A percentile compares a stretch with the other conserved stretches of the same genome.
Evolutionary conservation across 2,888 invertebrate genomes (phyloP).

Genomic region (Rotaria socialis): DNA sequence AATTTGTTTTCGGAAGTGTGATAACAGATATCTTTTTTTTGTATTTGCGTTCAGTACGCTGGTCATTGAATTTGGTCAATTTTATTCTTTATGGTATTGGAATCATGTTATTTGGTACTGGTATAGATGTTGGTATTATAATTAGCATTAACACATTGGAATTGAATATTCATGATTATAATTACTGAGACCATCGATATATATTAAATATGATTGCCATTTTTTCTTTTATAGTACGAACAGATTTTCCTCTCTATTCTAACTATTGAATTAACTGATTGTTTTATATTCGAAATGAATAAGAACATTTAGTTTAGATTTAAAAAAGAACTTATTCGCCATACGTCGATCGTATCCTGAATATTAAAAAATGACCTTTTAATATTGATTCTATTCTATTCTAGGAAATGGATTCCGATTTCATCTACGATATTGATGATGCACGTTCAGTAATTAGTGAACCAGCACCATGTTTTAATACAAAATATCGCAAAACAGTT

Average conservation of each 20-base stretch:
- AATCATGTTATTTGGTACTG: too few relatives aligned
- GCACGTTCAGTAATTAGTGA: conserved; percentile 23
- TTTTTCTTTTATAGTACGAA: neutral
- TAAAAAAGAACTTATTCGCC: too few relatives aligned
- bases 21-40: neutral
- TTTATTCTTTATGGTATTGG: neutral
- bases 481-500: conserved; percentile 15
- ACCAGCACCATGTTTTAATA: neutral
- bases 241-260: too few relatives aligned
- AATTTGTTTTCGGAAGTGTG: neutral
- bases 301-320: neutral
- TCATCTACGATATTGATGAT: conserved; percentile 27
- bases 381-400: neutral
- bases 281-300: neutral
- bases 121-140: too few relatives aligned
- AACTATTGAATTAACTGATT: neutral
- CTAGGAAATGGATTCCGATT: conserved; percentile 22
- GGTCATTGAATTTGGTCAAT: neutral
- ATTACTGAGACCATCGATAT: neutral
- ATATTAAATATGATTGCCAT: neutral
- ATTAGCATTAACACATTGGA: too few relatives aligned
- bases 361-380: too few relatives aligned
- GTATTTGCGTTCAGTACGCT: neutral
- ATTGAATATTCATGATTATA: neutral
- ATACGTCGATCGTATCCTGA: too few relatives aligned